Evolutionary conservation across 2,888 invertebrate genomes (phyloP), one percentile per base, ranked within the genome.

Genomic region (Apodemia mormo): DNA sequence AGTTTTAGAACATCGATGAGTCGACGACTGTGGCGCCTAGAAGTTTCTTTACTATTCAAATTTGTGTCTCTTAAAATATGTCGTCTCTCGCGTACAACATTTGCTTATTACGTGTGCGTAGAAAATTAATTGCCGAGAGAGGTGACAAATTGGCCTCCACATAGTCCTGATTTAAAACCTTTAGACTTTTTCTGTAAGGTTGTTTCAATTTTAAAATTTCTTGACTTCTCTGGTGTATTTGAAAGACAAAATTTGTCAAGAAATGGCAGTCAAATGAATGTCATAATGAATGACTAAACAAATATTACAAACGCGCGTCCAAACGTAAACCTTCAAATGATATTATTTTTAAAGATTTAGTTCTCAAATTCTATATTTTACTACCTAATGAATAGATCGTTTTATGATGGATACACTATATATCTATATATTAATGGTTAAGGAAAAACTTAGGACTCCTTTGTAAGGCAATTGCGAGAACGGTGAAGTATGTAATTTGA

Each of bases 311-410:
- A 29, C 30, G 58, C 3, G 22, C 22, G 22, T 22, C 22, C 22
- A 22, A 22, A 22, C 22, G n/a, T n/a, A n/a, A n/a, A n/a, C 8
- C 22, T 56, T 29, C 29, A 2, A 29, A 56, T 0, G 22, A 56
- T 56, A 56, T 56, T 56, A 9, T 56, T 56, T 56, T 56, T 22
- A 56, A 56, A 29, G 12, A 56, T 9, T 22, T 14, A 56, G 6
- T 56, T 7, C 2, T 22, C 22, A 56, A 56, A 37, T 22, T 33
- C 49, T 9, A 33, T 56, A 14, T 40, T 67, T 49, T 4, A 56
- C 33, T 1, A 37, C 22, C 22, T 14, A n/a, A 12, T 69, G 93
- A n/a, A 7, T 54, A n/a, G n/a, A 54, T 8, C 8, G 40, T 40
- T 40, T 40, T 7, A 1, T 40, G 8, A 1, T 7, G 8, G 8